phyloP scores from a whole-genome alignment of 2,888 invertebrate genomes.

The Physocephala rufipes region DNA sequence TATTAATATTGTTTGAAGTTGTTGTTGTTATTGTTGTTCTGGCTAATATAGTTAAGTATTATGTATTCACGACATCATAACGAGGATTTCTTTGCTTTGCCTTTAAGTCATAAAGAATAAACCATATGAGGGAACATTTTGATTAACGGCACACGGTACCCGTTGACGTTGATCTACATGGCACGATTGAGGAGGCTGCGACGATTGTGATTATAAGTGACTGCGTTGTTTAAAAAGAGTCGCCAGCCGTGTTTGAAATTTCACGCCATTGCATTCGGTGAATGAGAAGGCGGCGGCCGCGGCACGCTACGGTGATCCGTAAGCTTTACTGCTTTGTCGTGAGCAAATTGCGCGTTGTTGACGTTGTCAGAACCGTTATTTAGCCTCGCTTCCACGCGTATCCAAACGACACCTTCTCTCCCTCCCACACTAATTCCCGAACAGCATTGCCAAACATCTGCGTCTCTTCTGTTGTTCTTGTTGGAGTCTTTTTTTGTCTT shows the following conservation, averaged over 20 bases:
- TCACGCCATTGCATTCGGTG: slow-evolving; percentile 1
- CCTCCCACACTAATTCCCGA: neutral
- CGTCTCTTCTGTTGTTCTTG: neutral
- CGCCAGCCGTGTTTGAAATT: neutral
- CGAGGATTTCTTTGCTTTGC: neutral
- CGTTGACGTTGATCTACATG: neutral
- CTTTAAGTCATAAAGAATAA: slow-evolving; percentile 23
- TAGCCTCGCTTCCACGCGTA: neutral
- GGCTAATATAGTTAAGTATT: no score
- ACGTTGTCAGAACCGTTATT: slow-evolving; percentile 19
- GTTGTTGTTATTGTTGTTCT: neutral
- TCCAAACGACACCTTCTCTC: neutral
- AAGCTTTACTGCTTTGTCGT: neutral
- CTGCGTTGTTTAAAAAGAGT: no score
- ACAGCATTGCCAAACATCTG: neutral
- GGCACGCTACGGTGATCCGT: no score
- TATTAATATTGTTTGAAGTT: no score
- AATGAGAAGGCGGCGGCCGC: no score
- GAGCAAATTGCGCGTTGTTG: neutral
- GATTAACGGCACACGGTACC: neutral
- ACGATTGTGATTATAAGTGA: neutral
- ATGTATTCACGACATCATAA: neutral
- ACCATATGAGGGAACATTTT: neutral
- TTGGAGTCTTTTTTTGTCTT: no score
- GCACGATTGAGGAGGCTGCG: neutral